A percentile compares a stretch with the other conserved stretches of the same genome.
Evolutionary conservation across 2,888 invertebrate genomes (phyloP).

Genomic region (Hedychridium roseum): DNA sequence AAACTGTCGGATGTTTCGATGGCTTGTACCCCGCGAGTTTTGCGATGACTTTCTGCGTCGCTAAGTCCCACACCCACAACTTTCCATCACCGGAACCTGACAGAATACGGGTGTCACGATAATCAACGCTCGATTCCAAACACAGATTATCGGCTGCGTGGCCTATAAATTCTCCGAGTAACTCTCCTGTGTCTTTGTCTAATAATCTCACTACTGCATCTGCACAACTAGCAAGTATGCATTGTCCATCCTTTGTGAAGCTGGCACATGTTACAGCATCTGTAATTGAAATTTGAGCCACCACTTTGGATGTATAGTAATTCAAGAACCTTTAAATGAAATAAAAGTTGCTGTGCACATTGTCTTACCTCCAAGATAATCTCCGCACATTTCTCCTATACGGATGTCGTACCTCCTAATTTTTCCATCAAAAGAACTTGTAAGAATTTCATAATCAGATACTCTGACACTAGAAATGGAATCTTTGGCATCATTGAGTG

Average conservation of each 20-base stretch:
- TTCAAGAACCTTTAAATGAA: too few species aligned
- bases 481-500: slow-evolving; percentile 92
- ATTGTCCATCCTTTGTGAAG: slow-evolving; percentile 93
- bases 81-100: slow-evolving; percentile 90
- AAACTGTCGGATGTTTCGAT: slow-evolving; percentile 64
- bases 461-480: slow-evolving; percentile 82
- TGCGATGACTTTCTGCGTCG: slow-evolving; percentile 72
- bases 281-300: too few species aligned
- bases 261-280: slow-evolving; percentile 83
- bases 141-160: slow-evolving; percentile 84
- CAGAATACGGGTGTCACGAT: slow-evolving; percentile 84
- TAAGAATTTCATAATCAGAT: slow-evolving; percentile 88
- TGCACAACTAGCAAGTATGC: slow-evolving; percentile 84
- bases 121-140: slow-evolving; percentile 86
- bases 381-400: slow-evolving; percentile 81
- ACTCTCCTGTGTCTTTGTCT: slow-evolving; percentile 86
- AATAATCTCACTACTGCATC: slow-evolving; percentile 85
- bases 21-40: slow-evolving; percentile 58
- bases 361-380: slow-evolving; percentile 82
- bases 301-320: too few species aligned
- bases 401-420: slow-evolving; percentile 91
- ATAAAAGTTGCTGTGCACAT: too few species aligned
- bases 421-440: slow-evolving; percentile 89
- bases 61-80: slow-evolving; percentile 89
- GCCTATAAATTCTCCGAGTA: slow-evolving; percentile 81